Base-by-base conservation (phyloP, 2,888 invertebrate genomes). In the Lepidocyrtinus sp. region DNA sequence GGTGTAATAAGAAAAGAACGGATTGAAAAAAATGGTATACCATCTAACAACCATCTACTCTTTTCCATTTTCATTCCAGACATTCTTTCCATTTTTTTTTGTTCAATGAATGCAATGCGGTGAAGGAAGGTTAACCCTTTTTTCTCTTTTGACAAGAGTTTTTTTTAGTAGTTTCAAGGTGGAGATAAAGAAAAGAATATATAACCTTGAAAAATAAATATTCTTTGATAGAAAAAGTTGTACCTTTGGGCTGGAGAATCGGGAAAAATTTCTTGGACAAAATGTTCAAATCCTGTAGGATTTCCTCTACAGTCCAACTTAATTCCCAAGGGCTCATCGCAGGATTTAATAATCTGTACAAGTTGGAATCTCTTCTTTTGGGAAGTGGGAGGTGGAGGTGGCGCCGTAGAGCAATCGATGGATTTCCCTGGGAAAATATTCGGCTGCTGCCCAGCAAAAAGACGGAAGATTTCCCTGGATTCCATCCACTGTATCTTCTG, bases 281-380 rank as follows among this genome's bases (percentile, higher is more conserved):
- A 68, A 69, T 86, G 86, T 55, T 85, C 84, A 45, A 74, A 7
- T 15, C 69, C 67, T 80, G 22, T 1, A 26, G 27, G 27, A 64
- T 64, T 17, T 17, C 64, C 26, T 63, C 63, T 46, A 5, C 22
- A 15, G 22, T 67, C 69, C 1, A 86, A 21, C 12, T 64, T 36
- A 62, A 86, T 72, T 73, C 86, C 86, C 36, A 86, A 73, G 2
- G 84, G 79, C 21, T 85, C 85, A 68, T 85, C 85, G 5, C 76
- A 46, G 27, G 74, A 70, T 65, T 84, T 86, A 25, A 67, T 59
- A 74, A 86, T 82, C 50, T 85, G 84, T 15, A 86, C 61, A 7
- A 86, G 84, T 77, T 86, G 85, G 63, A 85, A 86, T 61, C 83
- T 75, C 75, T 85, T 85, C 67, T 84, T 85, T 36, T 65, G 69